A percentile compares a stretch with the other conserved stretches of the same genome.
phyloP scores from a whole-genome alignment of 2,797 vertebrate genomes.

The Ptychadena robeensis region DNA sequence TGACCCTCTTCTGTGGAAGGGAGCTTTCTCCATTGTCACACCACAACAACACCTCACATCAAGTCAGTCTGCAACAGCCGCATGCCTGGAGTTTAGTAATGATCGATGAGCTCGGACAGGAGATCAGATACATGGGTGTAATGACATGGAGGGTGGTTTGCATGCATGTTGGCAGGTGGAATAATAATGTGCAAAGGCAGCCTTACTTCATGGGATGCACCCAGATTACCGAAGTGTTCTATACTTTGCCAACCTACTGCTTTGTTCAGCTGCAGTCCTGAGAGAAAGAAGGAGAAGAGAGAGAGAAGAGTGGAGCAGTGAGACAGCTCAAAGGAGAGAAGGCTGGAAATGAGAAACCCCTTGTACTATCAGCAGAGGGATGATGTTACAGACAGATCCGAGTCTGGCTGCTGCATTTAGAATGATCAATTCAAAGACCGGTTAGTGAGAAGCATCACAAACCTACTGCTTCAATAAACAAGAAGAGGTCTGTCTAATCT shows the following conservation, averaged over 20 bases:
- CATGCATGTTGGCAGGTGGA: slow-evolving; percentile 65
- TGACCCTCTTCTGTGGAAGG: neutral
- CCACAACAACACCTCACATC: too few species aligned
- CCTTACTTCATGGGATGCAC: slow-evolving; percentile 89
- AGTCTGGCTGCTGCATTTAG: too few species aligned
- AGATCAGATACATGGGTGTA: neutral
- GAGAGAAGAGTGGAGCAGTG: slow-evolving; percentile 72
- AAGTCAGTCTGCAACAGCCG: neutral
- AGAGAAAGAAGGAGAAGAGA: slow-evolving; percentile 82
- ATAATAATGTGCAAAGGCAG: slow-evolving; percentile 68
- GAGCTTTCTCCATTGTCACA: neutral
- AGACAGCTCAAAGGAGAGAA: slow-evolving; percentile 66
- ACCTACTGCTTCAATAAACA: too few species aligned
- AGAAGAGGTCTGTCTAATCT: too few species aligned
- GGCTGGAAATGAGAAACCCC: slow-evolving; percentile 46
- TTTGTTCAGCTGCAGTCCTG: slow-evolving; percentile 99
- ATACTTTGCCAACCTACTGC: slow-evolving; percentile 99
- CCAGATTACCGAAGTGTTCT: slow-evolving; percentile 95
- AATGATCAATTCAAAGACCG: too few species aligned
- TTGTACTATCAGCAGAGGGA: slow-evolving; percentile 8
- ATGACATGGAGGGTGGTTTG: slow-evolving; percentile 61
- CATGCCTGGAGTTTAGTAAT: neutral
- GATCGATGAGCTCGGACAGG: neutral
- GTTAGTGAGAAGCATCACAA: too few species aligned
- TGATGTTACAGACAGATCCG: neutral